Evolutionary conservation across 2,797 vertebrate genomes (phyloP).

Genomic region (Alca torda): DNA sequence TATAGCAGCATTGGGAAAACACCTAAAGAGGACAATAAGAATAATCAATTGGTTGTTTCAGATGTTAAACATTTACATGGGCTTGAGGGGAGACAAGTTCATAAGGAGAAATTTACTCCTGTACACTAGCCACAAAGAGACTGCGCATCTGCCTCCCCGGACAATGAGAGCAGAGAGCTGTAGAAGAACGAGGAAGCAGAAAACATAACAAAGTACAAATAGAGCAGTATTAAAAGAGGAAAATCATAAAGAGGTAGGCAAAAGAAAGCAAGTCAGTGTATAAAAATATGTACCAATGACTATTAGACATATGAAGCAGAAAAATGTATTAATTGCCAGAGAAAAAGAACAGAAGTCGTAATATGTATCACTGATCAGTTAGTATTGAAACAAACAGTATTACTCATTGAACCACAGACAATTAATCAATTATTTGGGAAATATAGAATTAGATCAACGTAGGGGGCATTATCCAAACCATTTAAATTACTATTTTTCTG

Average conservation of each 20-base stretch:
- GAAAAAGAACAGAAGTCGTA: background rate
- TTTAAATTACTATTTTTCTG: background rate
- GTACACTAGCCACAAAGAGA: background rate
- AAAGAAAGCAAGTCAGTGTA: background rate
- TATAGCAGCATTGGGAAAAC: background rate
- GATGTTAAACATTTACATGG: background rate
- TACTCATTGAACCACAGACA: background rate
- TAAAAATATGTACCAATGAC: background rate
- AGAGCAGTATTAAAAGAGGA: background rate
- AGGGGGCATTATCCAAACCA: background rate
- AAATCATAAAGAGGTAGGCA: background rate
- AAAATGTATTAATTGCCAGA: background rate
- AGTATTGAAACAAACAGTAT: background rate
- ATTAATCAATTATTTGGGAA: background rate
- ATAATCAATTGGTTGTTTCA: background rate
- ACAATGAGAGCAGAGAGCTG: background rate
- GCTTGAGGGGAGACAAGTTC: background rate
- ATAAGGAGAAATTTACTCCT: background rate
- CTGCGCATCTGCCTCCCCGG: background rate
- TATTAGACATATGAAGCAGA: background rate
- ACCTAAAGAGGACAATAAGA: background rate
- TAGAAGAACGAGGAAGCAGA: background rate
- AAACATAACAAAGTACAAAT: background rate
- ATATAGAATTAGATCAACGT: background rate
- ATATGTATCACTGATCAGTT: background rate